phyloP scores from a whole-genome alignment of 2,797 vertebrate genomes.

The Pantherophis vulpinus region DNA sequence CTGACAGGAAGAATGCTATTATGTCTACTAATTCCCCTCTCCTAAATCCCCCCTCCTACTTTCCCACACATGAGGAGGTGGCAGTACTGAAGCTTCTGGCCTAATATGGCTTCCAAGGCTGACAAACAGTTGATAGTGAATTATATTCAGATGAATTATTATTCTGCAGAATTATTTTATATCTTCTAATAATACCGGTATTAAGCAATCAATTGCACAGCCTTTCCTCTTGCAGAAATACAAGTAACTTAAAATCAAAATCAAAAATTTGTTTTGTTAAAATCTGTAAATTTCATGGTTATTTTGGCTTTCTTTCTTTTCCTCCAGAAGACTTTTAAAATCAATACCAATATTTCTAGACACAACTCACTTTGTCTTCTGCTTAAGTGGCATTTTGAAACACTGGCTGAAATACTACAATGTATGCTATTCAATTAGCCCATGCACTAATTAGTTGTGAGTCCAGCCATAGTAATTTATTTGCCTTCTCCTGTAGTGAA shows the following conservation, averaged over 20 bases:
- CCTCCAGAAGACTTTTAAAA: background rate
- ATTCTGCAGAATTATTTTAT: background rate
- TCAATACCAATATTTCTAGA: background rate
- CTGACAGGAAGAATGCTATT: too few species aligned
- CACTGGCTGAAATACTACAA: background rate
- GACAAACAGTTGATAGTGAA: background rate
- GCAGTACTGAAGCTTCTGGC: too few species aligned
- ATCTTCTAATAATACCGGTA: background rate
- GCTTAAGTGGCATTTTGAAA: background rate
- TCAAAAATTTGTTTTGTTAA: background rate
- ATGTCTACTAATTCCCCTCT: too few species aligned
- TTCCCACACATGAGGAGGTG: too few species aligned
- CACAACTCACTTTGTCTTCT: background rate
- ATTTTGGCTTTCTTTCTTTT: background rate
- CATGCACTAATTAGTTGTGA: background rate
- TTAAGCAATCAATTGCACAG: background rate
- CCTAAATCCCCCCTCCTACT: too few species aligned
- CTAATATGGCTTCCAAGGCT: too few species aligned
- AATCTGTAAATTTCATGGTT: background rate
- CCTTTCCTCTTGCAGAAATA: background rate
- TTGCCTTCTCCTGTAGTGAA: background rate
- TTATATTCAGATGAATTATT: background rate
- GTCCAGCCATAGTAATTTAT: background rate
- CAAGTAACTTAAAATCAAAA: background rate
- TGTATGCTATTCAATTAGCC: background rate